Percentiles rank a stretch among this genome's conserved stretches.
Conservation (phyloP, 1,140 invertebrate genomes). For the Odontomachus brunneus region DNA sequence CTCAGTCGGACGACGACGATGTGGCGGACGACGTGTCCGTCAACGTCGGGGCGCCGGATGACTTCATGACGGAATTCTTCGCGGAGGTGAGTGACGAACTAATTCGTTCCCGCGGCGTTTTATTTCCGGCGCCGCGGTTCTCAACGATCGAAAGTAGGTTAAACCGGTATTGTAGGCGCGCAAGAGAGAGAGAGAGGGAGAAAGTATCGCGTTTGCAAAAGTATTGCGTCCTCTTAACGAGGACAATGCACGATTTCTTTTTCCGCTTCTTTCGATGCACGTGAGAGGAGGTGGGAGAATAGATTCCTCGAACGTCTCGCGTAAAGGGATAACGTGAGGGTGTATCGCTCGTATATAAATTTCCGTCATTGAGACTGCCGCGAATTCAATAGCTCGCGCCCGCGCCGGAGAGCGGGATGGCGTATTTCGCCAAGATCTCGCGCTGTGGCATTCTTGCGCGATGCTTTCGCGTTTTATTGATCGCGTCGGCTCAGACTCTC, state of each 20-base stretch:
- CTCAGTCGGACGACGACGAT: slow-evolving; percentile 98
- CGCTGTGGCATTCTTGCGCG: slow-evolving; percentile 29
- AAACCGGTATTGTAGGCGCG: slow-evolving; percentile 42
- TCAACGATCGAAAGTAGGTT: slow-evolving; percentile 55
- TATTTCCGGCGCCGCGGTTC: slow-evolving; percentile 1
- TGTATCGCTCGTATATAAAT: slow-evolving; percentile 11
- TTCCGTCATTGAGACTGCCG: no score
- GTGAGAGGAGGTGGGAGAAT: not conserved
- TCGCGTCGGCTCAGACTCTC: slow-evolving; percentile 11
- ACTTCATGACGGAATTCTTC: slow-evolving; percentile 99
- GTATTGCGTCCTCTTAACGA: slow-evolving; percentile 39
- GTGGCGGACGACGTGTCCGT: slow-evolving; percentile 96
- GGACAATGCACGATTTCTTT: slow-evolving; percentile 21
- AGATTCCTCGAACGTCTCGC: not conserved
- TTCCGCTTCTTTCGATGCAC: slow-evolving; percentile 17
- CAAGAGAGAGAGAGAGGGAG: not conserved
- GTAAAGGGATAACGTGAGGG: not conserved
- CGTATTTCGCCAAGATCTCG: slow-evolving; percentile 8
- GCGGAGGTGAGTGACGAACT: slow-evolving; percentile 91
- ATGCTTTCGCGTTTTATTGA: slow-evolving; percentile 23
- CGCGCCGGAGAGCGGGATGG: not conserved
- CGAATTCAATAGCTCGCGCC: slow-evolving; percentile 16
- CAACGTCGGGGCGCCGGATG: slow-evolving; percentile 94
- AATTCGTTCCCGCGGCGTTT: slow-evolving; percentile 8
- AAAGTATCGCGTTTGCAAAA: slow-evolving; percentile 27